Evolutionary conservation across 2,888 invertebrate species (phyloP).

Genomic region (Drosophila nr. perissopoda): DNA sequence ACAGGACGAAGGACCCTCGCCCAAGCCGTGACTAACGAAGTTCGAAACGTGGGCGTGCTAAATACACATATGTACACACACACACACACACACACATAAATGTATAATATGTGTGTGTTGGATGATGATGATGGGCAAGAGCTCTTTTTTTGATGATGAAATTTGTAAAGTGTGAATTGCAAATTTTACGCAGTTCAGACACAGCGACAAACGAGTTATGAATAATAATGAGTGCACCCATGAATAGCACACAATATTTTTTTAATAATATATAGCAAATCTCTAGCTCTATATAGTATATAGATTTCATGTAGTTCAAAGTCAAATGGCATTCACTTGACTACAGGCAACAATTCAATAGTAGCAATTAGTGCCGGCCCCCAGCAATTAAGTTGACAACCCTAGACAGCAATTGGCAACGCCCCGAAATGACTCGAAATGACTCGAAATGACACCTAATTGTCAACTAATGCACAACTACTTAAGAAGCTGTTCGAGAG

Average conservation of each 20-base stretch:
- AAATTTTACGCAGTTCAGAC: slow-evolving; percentile 71
- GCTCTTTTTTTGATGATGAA: slow-evolving; percentile 46
- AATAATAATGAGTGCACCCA: slow-evolving; percentile 70
- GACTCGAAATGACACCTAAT: slow-evolving; percentile 29
- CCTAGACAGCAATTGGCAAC: slow-evolving; percentile 28
- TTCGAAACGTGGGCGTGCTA: slow-evolving; percentile 60
- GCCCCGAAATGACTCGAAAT: slow-evolving; percentile 33
- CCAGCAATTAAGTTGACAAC: slow-evolving; percentile 20
- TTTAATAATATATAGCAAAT: not conserved
- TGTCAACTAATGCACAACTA: slow-evolving; percentile 68
- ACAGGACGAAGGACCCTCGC: slow-evolving; percentile 25
- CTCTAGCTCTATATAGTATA: no score
- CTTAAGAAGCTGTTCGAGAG: slow-evolving; percentile 71
- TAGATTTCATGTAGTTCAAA: slow-evolving; percentile 3
- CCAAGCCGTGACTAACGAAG: slow-evolving; percentile 75
- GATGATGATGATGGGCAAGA: slow-evolving; percentile 5
- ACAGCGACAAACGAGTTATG: slow-evolving; percentile 70
- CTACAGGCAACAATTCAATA: not conserved
- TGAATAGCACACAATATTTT: slow-evolving; percentile 12
- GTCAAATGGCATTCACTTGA: slow-evolving; percentile 5
- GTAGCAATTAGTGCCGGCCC: slow-evolving; percentile 14
- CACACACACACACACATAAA: not conserved
- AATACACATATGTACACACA: slow-evolving; percentile 20
- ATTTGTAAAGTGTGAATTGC: slow-evolving; percentile 82
- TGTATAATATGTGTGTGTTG: not conserved